phyloP scores from a whole-genome alignment of 2,113 vertebrate species.

The Atrichornis clamosus region DNA sequence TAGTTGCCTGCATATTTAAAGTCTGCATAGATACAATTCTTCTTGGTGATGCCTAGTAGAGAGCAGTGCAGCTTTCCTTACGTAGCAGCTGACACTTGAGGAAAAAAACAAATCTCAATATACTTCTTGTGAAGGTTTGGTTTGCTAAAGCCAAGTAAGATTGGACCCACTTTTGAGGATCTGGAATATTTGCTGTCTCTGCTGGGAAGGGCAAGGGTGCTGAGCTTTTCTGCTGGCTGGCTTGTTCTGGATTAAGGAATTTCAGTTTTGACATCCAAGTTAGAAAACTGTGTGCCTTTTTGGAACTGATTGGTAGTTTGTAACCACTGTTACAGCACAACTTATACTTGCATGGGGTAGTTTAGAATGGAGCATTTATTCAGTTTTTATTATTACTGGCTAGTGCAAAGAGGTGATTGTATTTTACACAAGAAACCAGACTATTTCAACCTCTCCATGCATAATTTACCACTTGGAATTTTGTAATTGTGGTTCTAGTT shows the following conservation, averaged over 20 bases:
- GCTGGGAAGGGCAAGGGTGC: background rate
- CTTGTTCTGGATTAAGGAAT: background rate
- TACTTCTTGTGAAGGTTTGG: background rate
- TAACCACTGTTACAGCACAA: background rate
- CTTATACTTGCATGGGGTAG: background rate
- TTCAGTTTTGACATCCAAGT: background rate
- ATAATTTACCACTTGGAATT: slow-evolving; percentile 30
- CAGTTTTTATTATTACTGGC: slow-evolving; percentile 39
- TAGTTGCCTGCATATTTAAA: background rate
- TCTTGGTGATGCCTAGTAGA: background rate
- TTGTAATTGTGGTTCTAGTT: slow-evolving; percentile 34
- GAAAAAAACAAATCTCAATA: background rate
- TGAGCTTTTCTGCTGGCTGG: background rate
- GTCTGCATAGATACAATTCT: background rate
- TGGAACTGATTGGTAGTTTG: background rate
- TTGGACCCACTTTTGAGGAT: background rate
- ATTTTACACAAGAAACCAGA: slow-evolving; percentile 6
- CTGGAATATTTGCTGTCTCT: background rate
- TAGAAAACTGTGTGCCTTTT: background rate
- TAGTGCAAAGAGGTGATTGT: background rate
- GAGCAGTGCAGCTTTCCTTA: background rate
- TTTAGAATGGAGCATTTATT: background rate
- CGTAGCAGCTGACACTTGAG: background rate
- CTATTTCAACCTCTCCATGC: background rate
- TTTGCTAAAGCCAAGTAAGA: background rate